These are phyloP conservation scores for Neodon shergylaensis DNA, from an alignment of 2,113 vertebrate species.

Conservation along the genomic window DNA sequence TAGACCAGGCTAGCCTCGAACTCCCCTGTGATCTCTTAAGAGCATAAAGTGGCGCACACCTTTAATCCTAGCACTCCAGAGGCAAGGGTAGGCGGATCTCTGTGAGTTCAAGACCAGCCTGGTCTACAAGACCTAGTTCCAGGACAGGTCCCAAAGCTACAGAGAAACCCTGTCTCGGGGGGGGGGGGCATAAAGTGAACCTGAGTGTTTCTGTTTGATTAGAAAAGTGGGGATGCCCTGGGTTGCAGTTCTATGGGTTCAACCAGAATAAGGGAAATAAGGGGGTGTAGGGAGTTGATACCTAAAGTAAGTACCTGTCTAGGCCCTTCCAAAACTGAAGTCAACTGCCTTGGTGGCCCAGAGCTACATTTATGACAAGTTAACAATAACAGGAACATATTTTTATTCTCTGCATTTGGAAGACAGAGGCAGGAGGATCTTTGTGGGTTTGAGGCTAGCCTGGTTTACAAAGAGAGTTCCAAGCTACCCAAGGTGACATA, in stretches of 20 bases:
- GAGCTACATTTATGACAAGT: not conserved
- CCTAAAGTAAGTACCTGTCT: not conserved
- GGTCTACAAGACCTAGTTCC: too few species aligned
- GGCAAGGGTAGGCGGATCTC: too few species aligned
- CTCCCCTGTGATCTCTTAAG: too few species aligned
- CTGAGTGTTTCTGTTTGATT: not conserved
- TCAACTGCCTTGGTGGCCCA: not conserved
- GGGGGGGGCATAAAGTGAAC: not conserved
- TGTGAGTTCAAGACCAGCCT: too few species aligned
- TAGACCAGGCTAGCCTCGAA: too few species aligned
- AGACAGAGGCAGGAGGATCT: not conserved
- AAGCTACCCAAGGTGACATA: not conserved
- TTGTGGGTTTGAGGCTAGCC: not conserved
- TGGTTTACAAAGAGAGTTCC: not conserved
- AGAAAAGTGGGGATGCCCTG: not conserved
- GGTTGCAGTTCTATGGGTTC: not conserved
- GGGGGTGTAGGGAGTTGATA: not conserved
- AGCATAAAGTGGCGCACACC: too few species aligned
- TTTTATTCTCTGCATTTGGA: not conserved
- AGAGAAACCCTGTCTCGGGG: too few species aligned
- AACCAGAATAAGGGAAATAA: not conserved
- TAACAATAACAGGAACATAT: not conserved
- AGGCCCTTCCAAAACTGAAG: not conserved
- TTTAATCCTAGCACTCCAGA: too few species aligned
- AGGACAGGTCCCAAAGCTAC: too few species aligned